Evolutionary conservation across 2,797 vertebrate species (phyloP).

Genomic region (Fistularia tabacaria): DNA sequence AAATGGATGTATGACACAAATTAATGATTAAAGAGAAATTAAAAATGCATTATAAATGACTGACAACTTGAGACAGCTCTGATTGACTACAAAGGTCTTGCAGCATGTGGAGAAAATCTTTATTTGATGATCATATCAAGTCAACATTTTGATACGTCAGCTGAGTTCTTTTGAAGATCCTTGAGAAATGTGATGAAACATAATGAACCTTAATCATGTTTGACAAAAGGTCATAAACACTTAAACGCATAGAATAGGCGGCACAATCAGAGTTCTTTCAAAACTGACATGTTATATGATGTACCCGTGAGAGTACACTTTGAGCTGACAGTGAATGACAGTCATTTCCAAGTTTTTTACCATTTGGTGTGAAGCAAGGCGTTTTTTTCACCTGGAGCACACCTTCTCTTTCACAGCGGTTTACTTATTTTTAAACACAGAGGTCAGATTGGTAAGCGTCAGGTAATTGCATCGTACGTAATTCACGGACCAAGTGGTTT

Average conservation of each 20-base stretch:
- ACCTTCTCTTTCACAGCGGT: constrained; percentile 4
- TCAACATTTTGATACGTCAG: constrained; percentile 27
- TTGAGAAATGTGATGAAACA: constrained; percentile 29
- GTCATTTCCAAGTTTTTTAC: constrained; percentile 5
- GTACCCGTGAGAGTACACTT: background rate
- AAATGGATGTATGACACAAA: background rate
- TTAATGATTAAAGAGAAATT: background rate
- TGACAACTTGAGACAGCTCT: constrained; percentile 39
- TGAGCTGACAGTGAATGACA: constrained; percentile 9
- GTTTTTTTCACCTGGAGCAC: no score
- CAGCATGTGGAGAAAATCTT: constrained; percentile 18
- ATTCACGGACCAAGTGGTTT: constrained; percentile 30
- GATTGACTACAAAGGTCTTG: constrained; percentile 48
- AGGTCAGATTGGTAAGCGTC: constrained; percentile 19
- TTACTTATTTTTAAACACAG: constrained; percentile 40
- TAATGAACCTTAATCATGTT: constrained; percentile 34
- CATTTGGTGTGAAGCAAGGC: background rate
- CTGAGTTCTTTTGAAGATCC: constrained; percentile 21
- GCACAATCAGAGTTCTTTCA: constrained; percentile 23
- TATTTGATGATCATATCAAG: constrained; percentile 41
- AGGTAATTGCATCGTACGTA: constrained; percentile 49
- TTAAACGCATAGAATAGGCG: constrained; percentile 26
- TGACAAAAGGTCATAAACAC: constrained; percentile 43
- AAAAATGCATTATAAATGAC: constrained; percentile 3
- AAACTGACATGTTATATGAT: constrained; percentile 7